Percentiles rank a stretch among this genome's conserved stretches.
Evolutionary conservation across 1,140 invertebrate species (phyloP).

Genomic region (Lepidurus couesii): DNA sequence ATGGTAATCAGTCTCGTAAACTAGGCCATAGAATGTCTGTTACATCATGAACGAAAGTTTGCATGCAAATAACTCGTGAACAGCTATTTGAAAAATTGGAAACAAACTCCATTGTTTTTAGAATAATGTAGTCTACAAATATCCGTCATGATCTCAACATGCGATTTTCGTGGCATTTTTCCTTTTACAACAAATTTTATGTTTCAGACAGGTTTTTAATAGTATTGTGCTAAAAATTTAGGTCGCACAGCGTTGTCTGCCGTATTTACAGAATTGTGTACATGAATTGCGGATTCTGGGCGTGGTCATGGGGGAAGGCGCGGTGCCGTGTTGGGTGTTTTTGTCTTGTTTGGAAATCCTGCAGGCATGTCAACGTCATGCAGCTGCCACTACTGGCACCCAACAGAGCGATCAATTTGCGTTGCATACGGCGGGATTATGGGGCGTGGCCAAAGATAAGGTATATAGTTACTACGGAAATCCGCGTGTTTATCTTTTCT

Average conservation of each 20-base stretch:
- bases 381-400: slow-evolving; percentile 34
- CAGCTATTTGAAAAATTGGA: too few species aligned
- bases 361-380: slow-evolving; percentile 52
- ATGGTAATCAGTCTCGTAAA: too few species aligned
- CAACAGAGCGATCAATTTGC: slow-evolving; percentile 54
- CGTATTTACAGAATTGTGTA: slow-evolving; percentile 78
- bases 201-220: neutral
- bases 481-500: slow-evolving; percentile 30
- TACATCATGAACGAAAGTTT: too few species aligned
- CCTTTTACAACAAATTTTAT: slow-evolving; percentile 23
- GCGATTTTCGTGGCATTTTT: slow-evolving; percentile 36
- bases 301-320: slow-evolving; percentile 68
- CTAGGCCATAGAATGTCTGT: too few species aligned
- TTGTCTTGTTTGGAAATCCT: slow-evolving; percentile 84
- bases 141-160: neutral
- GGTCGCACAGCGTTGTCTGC: slow-evolving; percentile 75
- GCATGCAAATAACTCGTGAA: too few species aligned
- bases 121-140: slow-evolving; percentile 39
- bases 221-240: slow-evolving; percentile 42
- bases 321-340: slow-evolving; percentile 87
- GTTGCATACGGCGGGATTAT: slow-evolving; percentile 77
- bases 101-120: too few species aligned
- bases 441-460: slow-evolving; percentile 90
- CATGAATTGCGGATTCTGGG: slow-evolving; percentile 73
- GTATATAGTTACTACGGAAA: slow-evolving; percentile 47